Evolutionary conservation across 2,888 invertebrate species (phyloP), one percentile per base, ranked within the genome.

Genomic region (Thymelicus lineola): DNA sequence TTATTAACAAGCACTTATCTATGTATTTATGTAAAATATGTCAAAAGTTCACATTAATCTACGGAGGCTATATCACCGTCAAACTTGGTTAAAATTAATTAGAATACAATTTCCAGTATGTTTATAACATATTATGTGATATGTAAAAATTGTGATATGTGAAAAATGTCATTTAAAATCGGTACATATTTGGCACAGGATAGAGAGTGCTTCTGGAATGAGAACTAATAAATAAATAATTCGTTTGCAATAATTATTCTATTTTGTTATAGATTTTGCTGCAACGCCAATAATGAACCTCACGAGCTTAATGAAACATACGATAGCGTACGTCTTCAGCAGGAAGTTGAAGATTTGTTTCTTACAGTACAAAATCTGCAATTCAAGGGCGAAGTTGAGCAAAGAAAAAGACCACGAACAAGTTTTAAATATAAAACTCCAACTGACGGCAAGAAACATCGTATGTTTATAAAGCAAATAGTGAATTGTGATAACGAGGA

Each of bases 391-490:
- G 80, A 86, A 15, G 73, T 80, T 1, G 81, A 86, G 20, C 82
- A 85, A 69, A 77, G 75, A 0, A 88, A 84, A 73, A 84, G 84
- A 74, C 84, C 83, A 0, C 80, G 87, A 58, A 87, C 89, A 6
- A 86, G 88, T 72, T 93, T 92, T 63, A 93, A 93, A 78, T 93
- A 88, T 73, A 91, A 88, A 80, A 83, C 82, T 6, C 73, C 81
- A 7, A 77, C 80, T 0, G 80, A 82, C 66, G 80, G 79, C 9
- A 85, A 79, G 58, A 84, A 82, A 72, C 93, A 93, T 66, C 80
- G 93, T 75, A 91, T 93, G 91, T 93, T 93, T 73, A 86, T 93
- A 0, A 92, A 90, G 74, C 85, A 93, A 83, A 74, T 81, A 7
- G 81, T 91, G 0, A 85, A 88, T 35, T 75, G 78, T 35, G 82